Evolutionary conservation across 2,113 vertebrate genomes (phyloP), one percentile per base, ranked within the genome.

Genomic region (Empidonax alnorum): DNA sequence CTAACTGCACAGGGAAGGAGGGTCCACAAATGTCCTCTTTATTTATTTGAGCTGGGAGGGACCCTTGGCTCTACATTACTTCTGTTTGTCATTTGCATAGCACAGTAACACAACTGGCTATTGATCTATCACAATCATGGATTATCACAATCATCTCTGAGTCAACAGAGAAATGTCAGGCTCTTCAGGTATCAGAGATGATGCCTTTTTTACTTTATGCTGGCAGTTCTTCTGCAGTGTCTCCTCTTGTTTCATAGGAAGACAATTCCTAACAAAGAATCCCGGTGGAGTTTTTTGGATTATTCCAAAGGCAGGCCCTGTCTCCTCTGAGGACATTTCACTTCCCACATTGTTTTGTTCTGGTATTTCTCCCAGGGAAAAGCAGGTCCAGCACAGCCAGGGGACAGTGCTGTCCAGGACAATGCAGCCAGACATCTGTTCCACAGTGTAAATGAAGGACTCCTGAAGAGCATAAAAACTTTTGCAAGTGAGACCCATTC

Each of bases 361-460:
- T 5, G 24, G 8, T 89, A 14, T 72, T 84, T 87, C 89, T 58
- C 82, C 53, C 56, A 95, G 99, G 98, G 98, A 13, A 98, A 75
- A 86, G 98, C 98, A 2, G 98, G 96, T 30, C 98, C 95, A 30
- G 97, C 98, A 47, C 94, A 97, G 19, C 96, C 90, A 44, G 98
- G 98, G 63, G 98, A 96, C 77, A 97, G 95, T 41, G 53, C 81
- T 58, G 98, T 98, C 53, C 97, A 83, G 89, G 98, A 99, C 96
- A 95, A 49, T 0, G 98, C 98, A 88, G 74, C 50, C 6, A 95
- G 93, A 50, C 96, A 97, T 8, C 97, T 99, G 23, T 99, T 99
- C 87, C 93, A 84, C 17, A 93, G 84, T 0, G 98, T 99, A 39
- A 98, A 98, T 16, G 98, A 98, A 65, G 96, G 97, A 47, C 97